These are phyloP conservation scores for Pimpla rufipes DNA, from an alignment of 2,888 invertebrate species.

Conservation along the genomic window DNA sequence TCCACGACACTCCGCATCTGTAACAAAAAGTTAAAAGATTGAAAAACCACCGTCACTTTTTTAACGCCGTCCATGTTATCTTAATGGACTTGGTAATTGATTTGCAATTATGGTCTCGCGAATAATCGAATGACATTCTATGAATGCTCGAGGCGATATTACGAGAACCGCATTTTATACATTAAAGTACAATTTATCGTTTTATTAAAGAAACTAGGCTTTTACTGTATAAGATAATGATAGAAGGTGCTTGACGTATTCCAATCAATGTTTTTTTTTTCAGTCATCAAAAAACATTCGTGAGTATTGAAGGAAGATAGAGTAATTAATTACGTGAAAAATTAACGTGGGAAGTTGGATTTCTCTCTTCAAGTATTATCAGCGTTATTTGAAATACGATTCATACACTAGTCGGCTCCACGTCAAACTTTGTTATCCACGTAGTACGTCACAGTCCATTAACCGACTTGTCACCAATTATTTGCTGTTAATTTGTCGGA, in stretches of 20 bases:
- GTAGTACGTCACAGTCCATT: slow-evolving; percentile 1
- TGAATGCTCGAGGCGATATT: background rate
- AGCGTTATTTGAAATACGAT: background rate
- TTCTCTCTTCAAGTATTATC: background rate
- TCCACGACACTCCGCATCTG: slow-evolving; percentile 93
- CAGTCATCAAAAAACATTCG: too few relatives aligned
- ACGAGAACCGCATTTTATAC: background rate
- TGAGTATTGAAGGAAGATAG: too few relatives aligned
- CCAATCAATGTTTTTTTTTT: too few relatives aligned
- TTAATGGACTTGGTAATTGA: background rate
- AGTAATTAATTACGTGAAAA: too few relatives aligned
- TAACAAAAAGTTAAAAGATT: slow-evolving; percentile 63
- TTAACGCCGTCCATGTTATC: background rate
- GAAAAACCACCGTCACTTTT: background rate
- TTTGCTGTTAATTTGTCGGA: slow-evolving; percentile 60
- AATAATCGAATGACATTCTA: background rate
- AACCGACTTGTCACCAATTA: slow-evolving; percentile 20
- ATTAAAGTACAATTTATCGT: background rate
- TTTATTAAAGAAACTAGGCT: background rate
- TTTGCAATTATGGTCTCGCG: background rate
- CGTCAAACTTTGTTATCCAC: background rate
- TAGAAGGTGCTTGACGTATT: too few relatives aligned
- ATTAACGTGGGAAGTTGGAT: too few relatives aligned
- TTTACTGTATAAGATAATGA: too few relatives aligned
- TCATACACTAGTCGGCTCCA: background rate